Base-by-base conservation (phyloP, 1,140 invertebrate genomes). In the Bursaphelenchus mucronatus region DNA sequence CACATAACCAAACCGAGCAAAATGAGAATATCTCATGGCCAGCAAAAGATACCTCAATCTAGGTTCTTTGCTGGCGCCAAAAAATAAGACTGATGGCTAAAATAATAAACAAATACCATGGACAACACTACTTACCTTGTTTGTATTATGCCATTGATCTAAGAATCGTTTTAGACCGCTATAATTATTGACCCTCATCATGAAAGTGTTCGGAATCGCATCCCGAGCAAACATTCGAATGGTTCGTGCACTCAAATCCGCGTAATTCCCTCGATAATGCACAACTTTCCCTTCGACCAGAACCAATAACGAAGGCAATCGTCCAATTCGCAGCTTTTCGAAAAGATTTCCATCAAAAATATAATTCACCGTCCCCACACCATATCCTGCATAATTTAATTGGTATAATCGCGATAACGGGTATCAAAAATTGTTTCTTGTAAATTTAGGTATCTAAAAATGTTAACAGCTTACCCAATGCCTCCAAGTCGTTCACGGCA, bases 1-100 rank as follows among this genome's bases (percentile, higher is more conserved):
- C 55, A 79, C 69, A 52, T 78, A 78, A 7, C 67, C 76, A 56
- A 78, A 78, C 44, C 76, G 74, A 17, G 76, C 69, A 56, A 79
- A 75, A 47, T 74, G 67, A 3, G 74, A 68, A 45, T 64, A 77
- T 41, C 74, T 76, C 76, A 78, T 79, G 8, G 76, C 70, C 0
- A 71, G 55, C 2, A 78, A 66, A 11, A 77, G 62, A 61, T 79
- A 78, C 7, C 76, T 70, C 6, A 79, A 62, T 47, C 71, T 40
- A 3, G 76, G 76, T 46, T 79, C 67, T 40, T 67, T 63, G 19
- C 49, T 67, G 11, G 70, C 52, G 9, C 74, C 76, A 15, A 78
- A 41, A 21, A 78, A 73, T 10, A 78, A 56, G 0, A 78, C 61
- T 5, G 76, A 78, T 7, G 67, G 51, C 71, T 73, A 53, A 69